Conservation (phyloP, 2,888 invertebrate genomes). For the Pristionchus arcanus region DNA sequence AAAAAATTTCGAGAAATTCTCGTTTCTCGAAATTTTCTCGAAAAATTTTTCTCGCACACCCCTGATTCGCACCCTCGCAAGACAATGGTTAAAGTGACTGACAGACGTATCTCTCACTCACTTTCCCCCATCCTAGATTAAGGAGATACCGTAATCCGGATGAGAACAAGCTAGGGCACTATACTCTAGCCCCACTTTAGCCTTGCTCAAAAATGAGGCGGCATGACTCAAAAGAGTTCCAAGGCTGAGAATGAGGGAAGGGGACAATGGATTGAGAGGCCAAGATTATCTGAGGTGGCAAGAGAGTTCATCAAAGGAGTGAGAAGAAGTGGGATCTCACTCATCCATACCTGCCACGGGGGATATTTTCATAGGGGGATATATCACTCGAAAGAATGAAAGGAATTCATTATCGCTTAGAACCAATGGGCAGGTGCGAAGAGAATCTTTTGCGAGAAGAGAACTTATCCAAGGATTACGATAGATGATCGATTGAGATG, state of each 20-base stretch:
- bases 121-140: not conserved
- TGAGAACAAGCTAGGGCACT: not conserved
- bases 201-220: conserved; percentile 18
- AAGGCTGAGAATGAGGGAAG: conserved; percentile 45
- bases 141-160: conserved; percentile 34
- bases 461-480: not conserved
- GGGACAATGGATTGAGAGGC: conserved; percentile 31
- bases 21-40: no score
- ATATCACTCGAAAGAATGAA: not conserved
- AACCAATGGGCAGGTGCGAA: not conserved
- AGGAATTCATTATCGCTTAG: not conserved
- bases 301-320: not conserved
- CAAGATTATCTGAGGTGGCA: conserved; percentile 29
- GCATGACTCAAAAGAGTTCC: not conserved
- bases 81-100: conserved; percentile 43
- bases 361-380: not conserved
- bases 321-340: not conserved
- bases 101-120: conserved; percentile 38
- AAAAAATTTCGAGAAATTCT: no score
- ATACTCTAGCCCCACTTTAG: not conserved
- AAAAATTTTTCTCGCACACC: no score
- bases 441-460: not conserved
- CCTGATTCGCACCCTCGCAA: conserved; percentile 14
- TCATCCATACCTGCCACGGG: not conserved
- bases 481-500: conserved; percentile 41